Percentiles rank a stretch among this genome's conserved stretches.
Conservation (phyloP, 2,797 vertebrate genomes). For the Aythya fuligula region DNA sequence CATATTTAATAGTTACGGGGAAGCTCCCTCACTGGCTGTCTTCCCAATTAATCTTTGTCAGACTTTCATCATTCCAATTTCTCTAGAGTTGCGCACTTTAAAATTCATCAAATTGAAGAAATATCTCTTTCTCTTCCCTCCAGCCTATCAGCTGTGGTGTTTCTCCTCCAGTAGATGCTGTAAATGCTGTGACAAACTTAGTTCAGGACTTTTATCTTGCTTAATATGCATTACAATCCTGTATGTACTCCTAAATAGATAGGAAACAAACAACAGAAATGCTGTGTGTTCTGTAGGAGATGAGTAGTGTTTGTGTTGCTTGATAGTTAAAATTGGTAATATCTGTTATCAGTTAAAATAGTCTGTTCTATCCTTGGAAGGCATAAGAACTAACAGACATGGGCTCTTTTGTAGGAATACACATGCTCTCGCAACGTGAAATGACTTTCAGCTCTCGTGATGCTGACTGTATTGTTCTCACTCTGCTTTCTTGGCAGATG, state of each 20-base stretch:
- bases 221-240: no score
- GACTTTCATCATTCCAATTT: neutral
- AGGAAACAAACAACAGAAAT: neutral
- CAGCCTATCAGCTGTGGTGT: neutral
- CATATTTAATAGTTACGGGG: neutral
- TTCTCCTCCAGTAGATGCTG: neutral
- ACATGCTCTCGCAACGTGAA: neutral
- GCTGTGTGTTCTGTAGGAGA: neutral
- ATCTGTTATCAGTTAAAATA: neutral
- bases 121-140: neutral
- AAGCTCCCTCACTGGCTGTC: neutral
- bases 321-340: neutral
- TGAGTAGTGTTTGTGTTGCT: neutral
- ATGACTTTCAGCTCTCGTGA: neutral
- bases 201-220: neutral
- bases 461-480: neutral
- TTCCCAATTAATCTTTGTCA: neutral
- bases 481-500: neutral
- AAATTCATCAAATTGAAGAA: neutral
- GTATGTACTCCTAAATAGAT: no score
- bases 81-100: neutral
- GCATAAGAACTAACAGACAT: neutral
- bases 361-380: neutral
- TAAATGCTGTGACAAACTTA: neutral
- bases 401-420: neutral